phyloP scores from a whole-genome alignment of 2,797 vertebrate genomes.

The Eospalax fontanierii region DNA sequence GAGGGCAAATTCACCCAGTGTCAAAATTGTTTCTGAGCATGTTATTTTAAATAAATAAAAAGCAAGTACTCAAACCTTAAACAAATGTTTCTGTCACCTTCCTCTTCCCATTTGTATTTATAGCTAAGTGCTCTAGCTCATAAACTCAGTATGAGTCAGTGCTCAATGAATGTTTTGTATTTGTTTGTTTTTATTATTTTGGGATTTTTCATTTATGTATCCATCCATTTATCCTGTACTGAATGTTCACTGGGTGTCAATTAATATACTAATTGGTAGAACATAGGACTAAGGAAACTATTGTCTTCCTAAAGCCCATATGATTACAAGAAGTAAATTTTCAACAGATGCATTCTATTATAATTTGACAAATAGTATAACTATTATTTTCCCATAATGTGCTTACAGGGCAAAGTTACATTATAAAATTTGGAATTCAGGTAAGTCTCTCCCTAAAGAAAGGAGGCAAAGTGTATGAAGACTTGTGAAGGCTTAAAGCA shows the following conservation, averaged over 20 bases:
- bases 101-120: neutral
- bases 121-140: neutral
- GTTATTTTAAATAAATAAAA: conserved; percentile 54
- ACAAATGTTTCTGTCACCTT: neutral
- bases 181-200: neutral
- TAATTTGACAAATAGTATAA: neutral
- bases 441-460: neutral
- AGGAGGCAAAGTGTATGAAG: neutral
- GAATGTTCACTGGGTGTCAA: neutral
- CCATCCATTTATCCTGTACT: neutral
- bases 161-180: neutral
- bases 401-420: neutral
- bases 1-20: neutral
- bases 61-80: neutral
- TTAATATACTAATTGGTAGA: neutral
- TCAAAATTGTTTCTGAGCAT: conserved; percentile 24
- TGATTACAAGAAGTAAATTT: neutral
- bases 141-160: neutral
- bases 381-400: neutral
- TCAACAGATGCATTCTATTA: neutral
- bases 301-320: neutral
- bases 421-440: neutral
- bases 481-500: neutral
- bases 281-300: neutral
- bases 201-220: neutral